phyloP scores from a whole-genome alignment of 2,113 vertebrate genomes.

The Boulengeromyrus knoepffleri region DNA sequence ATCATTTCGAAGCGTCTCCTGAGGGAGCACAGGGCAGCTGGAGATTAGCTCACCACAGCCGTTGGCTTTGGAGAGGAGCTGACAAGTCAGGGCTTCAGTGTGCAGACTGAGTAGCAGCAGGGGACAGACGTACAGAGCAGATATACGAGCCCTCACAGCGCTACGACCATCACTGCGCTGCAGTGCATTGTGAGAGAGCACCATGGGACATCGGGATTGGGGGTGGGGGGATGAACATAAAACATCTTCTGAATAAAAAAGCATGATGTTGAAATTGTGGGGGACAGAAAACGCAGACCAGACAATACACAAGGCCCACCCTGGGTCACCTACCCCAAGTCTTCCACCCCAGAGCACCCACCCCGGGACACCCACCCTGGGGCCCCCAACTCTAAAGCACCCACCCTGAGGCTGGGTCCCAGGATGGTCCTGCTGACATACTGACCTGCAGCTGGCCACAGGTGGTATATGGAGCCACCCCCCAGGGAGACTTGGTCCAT shows the following conservation, averaged over 20 bases:
- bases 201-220: background rate
- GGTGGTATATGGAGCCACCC: background rate
- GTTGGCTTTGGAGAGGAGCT: background rate
- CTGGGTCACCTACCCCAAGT: too few species aligned
- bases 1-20: slow-evolving; percentile 23
- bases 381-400: background rate
- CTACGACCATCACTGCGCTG: background rate
- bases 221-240: background rate
- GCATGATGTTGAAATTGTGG: background rate
- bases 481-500: background rate
- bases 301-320: background rate
- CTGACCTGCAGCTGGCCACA: background rate
- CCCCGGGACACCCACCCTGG: background rate
- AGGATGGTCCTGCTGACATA: background rate
- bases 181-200: background rate
- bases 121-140: background rate
- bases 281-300: background rate
- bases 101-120: background rate
- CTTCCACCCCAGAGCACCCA: background rate
- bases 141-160: background rate
- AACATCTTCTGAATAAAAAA: background rate
- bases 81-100: background rate
- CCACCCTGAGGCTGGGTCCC: background rate
- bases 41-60: slow-evolving; percentile 9
- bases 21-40: background rate